Base-by-base conservation (phyloP, 2,797 vertebrate genomes). In the Nannoperca obscura region DNA sequence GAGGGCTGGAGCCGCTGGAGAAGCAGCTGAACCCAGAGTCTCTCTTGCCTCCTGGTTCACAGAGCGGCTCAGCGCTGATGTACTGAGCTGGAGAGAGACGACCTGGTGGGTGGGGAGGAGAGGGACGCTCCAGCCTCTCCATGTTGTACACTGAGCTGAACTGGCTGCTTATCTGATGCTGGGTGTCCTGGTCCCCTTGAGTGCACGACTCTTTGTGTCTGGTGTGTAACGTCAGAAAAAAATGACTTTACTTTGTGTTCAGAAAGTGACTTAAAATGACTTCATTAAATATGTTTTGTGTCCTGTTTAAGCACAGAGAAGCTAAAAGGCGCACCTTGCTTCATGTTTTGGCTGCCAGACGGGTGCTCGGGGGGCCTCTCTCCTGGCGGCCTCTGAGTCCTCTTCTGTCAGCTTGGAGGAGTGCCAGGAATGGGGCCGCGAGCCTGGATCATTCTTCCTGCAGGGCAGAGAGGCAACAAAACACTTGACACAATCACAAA, bases 401-500 rank as follows among this genome's bases (percentile, higher is more conserved):
- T 93, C 94, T 76, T 97, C 97, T 0, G 94, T 96, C 89, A 97
- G 94, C 93, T 98, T 98, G 91, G 96, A 95, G 2, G 96, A 94
- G 0, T 98, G 96, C 97, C 97, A 99, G 62, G 97, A 97, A 82
- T 97, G 96, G 15, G 97, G 97, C 82, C 95, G 95, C 53, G 94
- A 95, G 76, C 84, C 86, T 3, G 93, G 87, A 65, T 97, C 97
- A 91, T 92, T 96, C 90, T 94, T 97, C 88, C 98, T 99, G 87
- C 60, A 89, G 88, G 52, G 47, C 27, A 62, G 4, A 68, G 32
- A 34, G 12, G 20, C 50, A 90, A 79, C 50, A 65, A 47, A 59
- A 50, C 40, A 24, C 19, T 58, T 68, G 24, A 71, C 11, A 64
- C 66, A 61, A 64, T 54, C 73, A 67, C 27, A 42, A 62, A 58